Evolutionary conservation across 2,888 invertebrate genomes (phyloP), one percentile per base, ranked within the genome.

Genomic region (Micropterix aruncella): DNA sequence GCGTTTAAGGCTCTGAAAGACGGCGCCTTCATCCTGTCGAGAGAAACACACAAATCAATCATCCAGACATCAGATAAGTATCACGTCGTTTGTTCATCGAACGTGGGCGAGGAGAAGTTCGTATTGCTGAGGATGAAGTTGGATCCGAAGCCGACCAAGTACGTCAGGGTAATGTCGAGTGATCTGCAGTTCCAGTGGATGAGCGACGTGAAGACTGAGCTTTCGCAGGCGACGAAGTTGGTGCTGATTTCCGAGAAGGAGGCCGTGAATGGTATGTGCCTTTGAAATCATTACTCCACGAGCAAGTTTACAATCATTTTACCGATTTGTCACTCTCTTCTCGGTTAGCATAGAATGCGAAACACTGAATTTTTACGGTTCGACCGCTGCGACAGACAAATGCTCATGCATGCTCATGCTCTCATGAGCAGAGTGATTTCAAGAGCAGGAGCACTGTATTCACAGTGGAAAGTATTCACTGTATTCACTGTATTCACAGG

Each of bases 251-350:
- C 77, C 0, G 69, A 75, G 52, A 70, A 73, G 42, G 72, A 76
- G 17, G 63, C 71, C 2, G 59, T 72, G 5, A 80, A 66, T 57
- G 91, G 92, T 3, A 62, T 87, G 4, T 52, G 80, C 19, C 59
- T n/a, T n/a, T n/a, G n/a, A n/a, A n/a, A n/a, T n/a, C n/a, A n/a
- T n/a, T n/a, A n/a, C n/a, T n/a, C n/a, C n/a, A n/a, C n/a, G n/a
- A n/a, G n/a, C n/a, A n/a, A n/a, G n/a, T n/a, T n/a, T n/a, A n/a
- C n/a, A n/a, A n/a, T n/a, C n/a, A n/a, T n/a, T n/a, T n/a, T n/a
- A n/a, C n/a, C n/a, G n/a, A n/a, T n/a, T n/a, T n/a, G n/a, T n/a
- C n/a, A n/a, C n/a, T n/a, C n/a, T n/a, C n/a, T n/a, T n/a, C n/a
- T n/a, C n/a, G n/a, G n/a, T n/a, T n/a, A n/a, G n/a, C n/a, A n/a